Evolutionary conservation across 2,797 vertebrate genomes (phyloP).

Genomic region (Sebastes vulpes): DNA sequence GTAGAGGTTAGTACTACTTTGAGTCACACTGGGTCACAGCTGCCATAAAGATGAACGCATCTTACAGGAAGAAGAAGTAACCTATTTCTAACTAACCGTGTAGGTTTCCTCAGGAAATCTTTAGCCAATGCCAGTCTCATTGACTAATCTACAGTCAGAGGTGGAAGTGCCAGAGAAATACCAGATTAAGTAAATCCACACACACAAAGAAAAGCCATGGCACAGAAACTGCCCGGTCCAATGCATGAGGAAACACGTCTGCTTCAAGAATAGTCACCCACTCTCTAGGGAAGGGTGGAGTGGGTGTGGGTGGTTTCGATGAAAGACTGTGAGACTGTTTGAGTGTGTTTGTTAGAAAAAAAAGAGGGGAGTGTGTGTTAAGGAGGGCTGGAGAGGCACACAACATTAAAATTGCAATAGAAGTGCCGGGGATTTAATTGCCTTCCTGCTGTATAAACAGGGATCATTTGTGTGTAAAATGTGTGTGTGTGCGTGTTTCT

Average conservation of each 20-base stretch:
- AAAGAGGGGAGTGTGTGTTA: neutral
- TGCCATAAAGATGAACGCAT: neutral
- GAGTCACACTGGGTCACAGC: neutral
- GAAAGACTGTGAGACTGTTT: conserved; percentile 32
- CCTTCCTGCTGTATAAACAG: conserved; percentile 19
- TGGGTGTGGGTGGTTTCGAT: conserved; percentile 55
- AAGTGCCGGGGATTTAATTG: conserved; percentile 15
- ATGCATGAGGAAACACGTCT: conserved; percentile 36
- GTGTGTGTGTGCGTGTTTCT: neutral
- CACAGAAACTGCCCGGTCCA: conserved; percentile 31
- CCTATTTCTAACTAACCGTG: neutral
- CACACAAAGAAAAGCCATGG: neutral
- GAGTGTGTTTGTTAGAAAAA: conserved; percentile 9
- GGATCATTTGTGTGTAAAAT: neutral
- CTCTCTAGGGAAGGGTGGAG: conserved; percentile 61
- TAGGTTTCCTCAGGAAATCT: neutral
- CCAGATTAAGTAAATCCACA: neutral
- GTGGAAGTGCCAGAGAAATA: neutral
- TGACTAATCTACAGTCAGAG: neutral
- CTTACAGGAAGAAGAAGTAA: neutral
- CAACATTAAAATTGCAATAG: conserved; percentile 5
- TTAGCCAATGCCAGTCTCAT: neutral
- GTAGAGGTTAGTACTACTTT: neutral
- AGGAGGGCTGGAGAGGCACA: neutral
- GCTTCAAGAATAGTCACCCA: conserved; percentile 19